Conservation (phyloP, 1,140 invertebrate species). For the Pseudomyrmex dendroicus region DNA sequence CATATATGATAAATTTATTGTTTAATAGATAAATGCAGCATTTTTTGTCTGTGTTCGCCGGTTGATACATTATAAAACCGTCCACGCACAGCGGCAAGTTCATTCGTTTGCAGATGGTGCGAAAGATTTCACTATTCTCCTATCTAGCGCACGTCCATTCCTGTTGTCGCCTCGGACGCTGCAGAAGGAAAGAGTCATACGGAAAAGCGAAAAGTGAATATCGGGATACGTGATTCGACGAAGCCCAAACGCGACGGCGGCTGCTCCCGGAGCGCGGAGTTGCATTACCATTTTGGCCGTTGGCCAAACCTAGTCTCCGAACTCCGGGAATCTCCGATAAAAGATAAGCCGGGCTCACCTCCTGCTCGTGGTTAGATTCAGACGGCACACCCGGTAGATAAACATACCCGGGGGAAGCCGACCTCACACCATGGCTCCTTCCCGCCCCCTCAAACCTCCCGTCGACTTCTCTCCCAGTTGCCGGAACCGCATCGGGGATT, state of each 20-base stretch:
- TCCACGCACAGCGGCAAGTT: neutral
- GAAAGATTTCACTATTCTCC: constrained; percentile 4
- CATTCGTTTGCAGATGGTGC: constrained; percentile 34
- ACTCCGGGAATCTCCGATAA: constrained; percentile 73
- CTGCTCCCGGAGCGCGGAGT: constrained; percentile 51
- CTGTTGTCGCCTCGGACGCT: constrained; percentile 1
- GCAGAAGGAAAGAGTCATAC: constrained; percentile 61
- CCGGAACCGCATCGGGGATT: constrained; percentile 55
- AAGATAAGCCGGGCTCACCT: constrained; percentile 71
- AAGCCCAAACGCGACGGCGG: constrained; percentile 52
- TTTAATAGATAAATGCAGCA: neutral
- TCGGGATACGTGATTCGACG: constrained; percentile 75
- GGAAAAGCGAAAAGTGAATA: constrained; percentile 78
- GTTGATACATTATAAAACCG: neutral
- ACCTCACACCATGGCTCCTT: constrained; percentile 31
- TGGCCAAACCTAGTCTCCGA: constrained; percentile 69
- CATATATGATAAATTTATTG: neutral
- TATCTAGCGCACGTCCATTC: constrained; percentile 1
- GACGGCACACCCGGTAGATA: constrained; percentile 71
- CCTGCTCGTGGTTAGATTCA: constrained; percentile 65
- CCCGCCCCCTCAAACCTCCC: constrained; percentile 29
- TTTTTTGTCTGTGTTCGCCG: neutral
- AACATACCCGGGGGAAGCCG: constrained; percentile 67
- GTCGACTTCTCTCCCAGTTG: constrained; percentile 38
- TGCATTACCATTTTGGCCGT: constrained; percentile 79